Evolutionary conservation across 2,888 invertebrate species (phyloP).

Genomic region (Lepas anatifera): DNA sequence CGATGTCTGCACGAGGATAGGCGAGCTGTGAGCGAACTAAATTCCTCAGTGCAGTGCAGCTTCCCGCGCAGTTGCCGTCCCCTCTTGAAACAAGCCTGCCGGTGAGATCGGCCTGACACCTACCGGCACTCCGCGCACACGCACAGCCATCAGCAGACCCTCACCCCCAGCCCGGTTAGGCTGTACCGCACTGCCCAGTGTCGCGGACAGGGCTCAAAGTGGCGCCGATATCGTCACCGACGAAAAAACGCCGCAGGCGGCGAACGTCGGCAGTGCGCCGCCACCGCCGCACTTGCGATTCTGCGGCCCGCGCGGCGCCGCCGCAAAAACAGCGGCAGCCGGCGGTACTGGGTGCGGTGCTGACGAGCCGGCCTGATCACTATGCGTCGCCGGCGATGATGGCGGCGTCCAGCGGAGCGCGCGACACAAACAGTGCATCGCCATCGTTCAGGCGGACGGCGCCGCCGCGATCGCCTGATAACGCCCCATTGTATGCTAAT

Average conservation of each 20-base stretch:
- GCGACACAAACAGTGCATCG: slow-evolving; percentile 7
- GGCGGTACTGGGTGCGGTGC: too few species aligned
- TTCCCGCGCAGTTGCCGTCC: too few species aligned
- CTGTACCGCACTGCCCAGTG: background rate
- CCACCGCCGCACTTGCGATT: background rate
- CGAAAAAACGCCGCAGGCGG: too few species aligned
- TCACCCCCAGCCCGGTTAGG: too few species aligned
- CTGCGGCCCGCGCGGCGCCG: background rate
- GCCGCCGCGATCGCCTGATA: background rate
- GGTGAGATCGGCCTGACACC: too few species aligned
- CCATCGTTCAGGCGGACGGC: background rate
- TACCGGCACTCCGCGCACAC: too few species aligned
- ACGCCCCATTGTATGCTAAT: slow-evolving; percentile 10
- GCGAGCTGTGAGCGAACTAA: too few species aligned
- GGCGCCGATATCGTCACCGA: background rate
- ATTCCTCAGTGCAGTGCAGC: too few species aligned
- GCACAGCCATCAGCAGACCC: too few species aligned
- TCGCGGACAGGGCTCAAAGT: background rate
- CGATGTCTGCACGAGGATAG: too few species aligned
- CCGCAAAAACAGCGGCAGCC: background rate
- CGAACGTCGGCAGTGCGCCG: background rate
- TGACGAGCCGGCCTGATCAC: background rate
- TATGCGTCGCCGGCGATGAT: slow-evolving; percentile 2
- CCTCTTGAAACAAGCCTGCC: too few species aligned
- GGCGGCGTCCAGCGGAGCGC: background rate